These are phyloP conservation scores for Pogonocichla stellata DNA, from an alignment of 2,113 vertebrate genomes.

Conservation along the genomic window DNA sequence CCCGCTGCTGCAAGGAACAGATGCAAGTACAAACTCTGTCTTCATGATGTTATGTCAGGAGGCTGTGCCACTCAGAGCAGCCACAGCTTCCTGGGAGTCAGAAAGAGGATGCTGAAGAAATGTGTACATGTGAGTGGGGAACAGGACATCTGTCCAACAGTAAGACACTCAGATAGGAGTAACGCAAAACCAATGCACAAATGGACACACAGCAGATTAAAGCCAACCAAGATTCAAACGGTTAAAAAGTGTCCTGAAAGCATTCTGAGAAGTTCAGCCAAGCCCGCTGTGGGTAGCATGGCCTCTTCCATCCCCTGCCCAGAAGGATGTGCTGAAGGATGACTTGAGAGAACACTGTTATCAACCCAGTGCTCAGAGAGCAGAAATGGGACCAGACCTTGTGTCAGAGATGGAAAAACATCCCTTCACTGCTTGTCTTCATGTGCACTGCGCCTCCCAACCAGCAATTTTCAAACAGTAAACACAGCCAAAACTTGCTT, in stretches of 20 bases:
- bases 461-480: conserved; percentile 33
- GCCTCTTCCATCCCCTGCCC: not conserved
- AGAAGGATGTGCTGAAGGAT: not conserved
- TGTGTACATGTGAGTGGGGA: not conserved
- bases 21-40: not conserved
- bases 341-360: not conserved
- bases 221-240: conserved; percentile 32
- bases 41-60: not conserved
- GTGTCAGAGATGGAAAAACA: not conserved
- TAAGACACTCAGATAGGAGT: not conserved
- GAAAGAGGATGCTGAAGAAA: not conserved
- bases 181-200: conserved; percentile 41
- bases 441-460: conserved; percentile 3
- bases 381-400: not conserved
- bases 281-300: not conserved
- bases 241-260: conserved; percentile 50
- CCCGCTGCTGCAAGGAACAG: not conserved
- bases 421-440: not conserved
- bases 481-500: conserved; percentile 54
- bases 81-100: not conserved
- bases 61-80: not conserved
- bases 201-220: conserved; percentile 35
- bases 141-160: not conserved
- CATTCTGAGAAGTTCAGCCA: not conserved
- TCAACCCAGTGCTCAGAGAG: not conserved